These are phyloP conservation scores for Stichodactyla helianthus DNA, from an alignment of 64 coral and sea anemone genomes.

Conservation along the genomic window DNA sequence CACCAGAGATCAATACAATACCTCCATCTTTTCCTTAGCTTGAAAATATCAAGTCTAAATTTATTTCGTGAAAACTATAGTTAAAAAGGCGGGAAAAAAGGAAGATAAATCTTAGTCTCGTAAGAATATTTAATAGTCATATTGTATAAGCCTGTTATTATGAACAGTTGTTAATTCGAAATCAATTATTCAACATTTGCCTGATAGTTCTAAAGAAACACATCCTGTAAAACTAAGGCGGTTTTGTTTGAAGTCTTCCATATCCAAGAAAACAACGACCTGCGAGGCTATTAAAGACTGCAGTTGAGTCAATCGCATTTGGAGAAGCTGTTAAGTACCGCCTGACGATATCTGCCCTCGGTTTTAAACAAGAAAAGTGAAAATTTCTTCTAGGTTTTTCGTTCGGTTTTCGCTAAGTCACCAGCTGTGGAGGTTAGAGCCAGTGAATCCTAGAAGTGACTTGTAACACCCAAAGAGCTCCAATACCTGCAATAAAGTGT, in stretches of 20 bases:
- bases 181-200: slow-evolving; percentile 8
- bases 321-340: neutral
- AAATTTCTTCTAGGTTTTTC: neutral
- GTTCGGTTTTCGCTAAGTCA: neutral
- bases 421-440: neutral
- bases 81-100: neutral
- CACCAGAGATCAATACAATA: neutral
- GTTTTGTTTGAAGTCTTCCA: neutral
- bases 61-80: neutral
- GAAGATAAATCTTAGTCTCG: neutral
- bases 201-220: neutral
- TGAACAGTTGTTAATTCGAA: neutral
- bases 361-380: neutral
- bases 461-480: too few species aligned
- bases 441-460: too few species aligned
- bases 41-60: neutral
- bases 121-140: neutral
- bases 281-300: neutral
- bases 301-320: neutral
- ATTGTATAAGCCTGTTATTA: neutral
- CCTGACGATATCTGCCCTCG: neutral
- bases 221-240: neutral
- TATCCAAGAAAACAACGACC: neutral
- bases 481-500: too few species aligned
- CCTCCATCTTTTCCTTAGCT: neutral